Base-by-base conservation (phyloP, 2,113 vertebrate species). In the Myotis yumanensis region DNA sequence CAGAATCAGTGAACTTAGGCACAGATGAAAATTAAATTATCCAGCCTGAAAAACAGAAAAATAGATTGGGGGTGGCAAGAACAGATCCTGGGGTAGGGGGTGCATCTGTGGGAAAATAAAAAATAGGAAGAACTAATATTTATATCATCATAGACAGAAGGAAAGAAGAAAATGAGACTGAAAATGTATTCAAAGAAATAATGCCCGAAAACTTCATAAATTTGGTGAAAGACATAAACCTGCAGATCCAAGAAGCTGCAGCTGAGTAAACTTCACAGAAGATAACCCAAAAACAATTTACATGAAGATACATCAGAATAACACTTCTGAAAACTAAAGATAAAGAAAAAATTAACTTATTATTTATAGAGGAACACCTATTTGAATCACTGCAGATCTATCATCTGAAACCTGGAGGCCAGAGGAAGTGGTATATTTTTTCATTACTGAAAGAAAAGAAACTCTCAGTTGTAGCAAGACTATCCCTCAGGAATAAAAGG, bases 321-420 rank as follows among this genome's bases (percentile, higher is more conserved):
- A 77, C 76, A 86, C 18, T 86, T 86, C 28, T 82, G 76, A 80
- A 91, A 77, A 66, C 22, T 68, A 88, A 94, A 87, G 23, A 17
- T 46, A 46, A 68, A 93, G 71, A 64, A n/a, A 95, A 22, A 76
- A 83, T 32, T 0, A 3, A 48, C 20, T 71, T 18, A 43, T 43
- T 51, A 16, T 5, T 15, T 85, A 43, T 0, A 32, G 23, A 43
- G 28, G 18, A 43, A 46, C 2, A 51, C 4, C 46, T 86, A 12
- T 37, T 71, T 64, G 72, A 73, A 22, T 91, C 52, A 77, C 23
- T 37, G 6, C 15, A 59, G 69, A 62, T 52, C 80, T 69, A 25
- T 62, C 25, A 40, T 80, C 43, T 75, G 32, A 94, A 86, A 51
- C 9, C n/a, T 40, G 9, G 62, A 77, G 7, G 22, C 43, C 62